Conservation (phyloP, 2,113 vertebrate genomes). For the Suncus etruscus region DNA sequence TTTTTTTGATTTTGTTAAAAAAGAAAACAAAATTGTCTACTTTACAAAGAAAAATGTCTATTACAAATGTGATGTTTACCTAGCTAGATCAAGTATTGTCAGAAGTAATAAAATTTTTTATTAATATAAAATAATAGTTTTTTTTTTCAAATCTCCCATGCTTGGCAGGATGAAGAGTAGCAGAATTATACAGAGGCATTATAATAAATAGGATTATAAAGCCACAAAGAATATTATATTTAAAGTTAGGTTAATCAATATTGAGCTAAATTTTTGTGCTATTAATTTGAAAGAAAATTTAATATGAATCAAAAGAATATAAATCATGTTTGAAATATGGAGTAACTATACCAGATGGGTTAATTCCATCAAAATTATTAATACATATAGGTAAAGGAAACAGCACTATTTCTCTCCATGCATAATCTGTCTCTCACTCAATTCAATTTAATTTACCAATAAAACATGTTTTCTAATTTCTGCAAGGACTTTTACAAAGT, state of each 20-base stretch:
- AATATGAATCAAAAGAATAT: conserved; percentile 3
- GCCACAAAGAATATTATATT: background rate
- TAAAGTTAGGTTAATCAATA: conserved; percentile 49
- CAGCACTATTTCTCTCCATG: background rate
- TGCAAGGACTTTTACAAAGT: background rate
- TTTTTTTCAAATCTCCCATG: conserved; percentile 18
- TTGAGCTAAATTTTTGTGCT: conserved; percentile 40
- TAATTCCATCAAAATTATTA: conserved; percentile 56
- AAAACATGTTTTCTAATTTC: conserved; percentile 9
- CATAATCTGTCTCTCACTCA: background rate
- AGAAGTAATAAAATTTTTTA: background rate
- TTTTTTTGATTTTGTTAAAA: too few species aligned
- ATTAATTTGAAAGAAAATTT: background rate
- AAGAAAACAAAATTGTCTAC: background rate
- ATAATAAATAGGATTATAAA: conserved; percentile 49
- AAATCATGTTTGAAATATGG: background rate
- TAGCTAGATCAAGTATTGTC: conserved; percentile 47
- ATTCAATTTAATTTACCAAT: conserved; percentile 1
- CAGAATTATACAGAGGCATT: background rate
- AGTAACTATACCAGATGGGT: conserved; percentile 55
- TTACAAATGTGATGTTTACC: background rate
- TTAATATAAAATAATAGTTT: background rate
- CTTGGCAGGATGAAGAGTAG: background rate
- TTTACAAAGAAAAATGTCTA: conserved; percentile 41
- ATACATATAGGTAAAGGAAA: background rate